Base-by-base conservation (phyloP, 2,888 invertebrate species). In the Apamea crenata region DNA sequence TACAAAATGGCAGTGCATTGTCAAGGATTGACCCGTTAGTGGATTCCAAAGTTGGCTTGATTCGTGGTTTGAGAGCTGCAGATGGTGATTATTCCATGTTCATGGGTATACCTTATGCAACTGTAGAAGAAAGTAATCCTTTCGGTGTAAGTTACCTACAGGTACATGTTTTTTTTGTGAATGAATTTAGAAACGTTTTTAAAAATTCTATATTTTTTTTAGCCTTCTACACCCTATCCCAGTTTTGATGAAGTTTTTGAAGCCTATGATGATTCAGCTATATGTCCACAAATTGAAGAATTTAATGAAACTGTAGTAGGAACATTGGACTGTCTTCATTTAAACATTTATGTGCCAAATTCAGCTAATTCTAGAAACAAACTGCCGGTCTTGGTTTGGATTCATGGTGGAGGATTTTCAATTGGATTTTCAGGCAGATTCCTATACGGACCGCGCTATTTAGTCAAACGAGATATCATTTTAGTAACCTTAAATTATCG, bases 91-190 rank as follows among this genome's bases (percentile, higher is more conserved):
- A 94, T 78, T 90, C 92, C 10, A 94, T 94, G 93, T 95, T 94
- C 69, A 88, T 95, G 88, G 95, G 95, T 14, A 94, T 95, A 88
- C 95, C 95, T 1, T 95, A 94, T 53, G 95, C 93, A 21, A 90
- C 84, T 29, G 92, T 95, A 1, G 86, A 94, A 65, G 78, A 76
- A 50, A 83, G 61, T 25, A 94, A 94, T 86, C 94, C 94, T 47
- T 95, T 95, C 77, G 94, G 94, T 80, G 95, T 95, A 87, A 93
- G 94, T n/a, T 36, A 36, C 8, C 5, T 25, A 32, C 32, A 50
- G 16, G 25, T 32, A 16, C 1, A 32, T 29, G 2, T 25, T 16
- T 53, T 47, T 47, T 25, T 70, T 61, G 5, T 32, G 40, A 40
- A 40, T 40, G 6, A 40, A 40, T 40, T 40, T 6, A 7, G 7